These are phyloP conservation scores for Metridium senile DNA, from an alignment of 92 coral and sea anemone species.

Conservation along the genomic window DNA sequence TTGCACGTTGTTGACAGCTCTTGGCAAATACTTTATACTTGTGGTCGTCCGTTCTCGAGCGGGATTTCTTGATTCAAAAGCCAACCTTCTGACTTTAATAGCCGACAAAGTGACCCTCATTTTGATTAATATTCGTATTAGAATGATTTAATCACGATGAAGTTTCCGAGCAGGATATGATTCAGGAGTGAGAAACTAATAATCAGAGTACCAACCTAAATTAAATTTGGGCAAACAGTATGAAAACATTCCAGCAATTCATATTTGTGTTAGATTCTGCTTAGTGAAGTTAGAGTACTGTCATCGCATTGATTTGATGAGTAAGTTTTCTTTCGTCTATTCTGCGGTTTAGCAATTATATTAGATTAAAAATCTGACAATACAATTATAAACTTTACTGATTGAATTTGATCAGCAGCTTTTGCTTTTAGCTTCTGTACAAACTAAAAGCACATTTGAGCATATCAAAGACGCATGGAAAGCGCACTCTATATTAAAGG, in stretches of 20 bases:
- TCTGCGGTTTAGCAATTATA: slow-evolving; percentile 4
- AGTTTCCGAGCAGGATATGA: slow-evolving; percentile 26
- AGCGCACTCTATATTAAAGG: too few species aligned
- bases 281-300: too few species aligned
- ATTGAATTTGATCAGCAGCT: not conserved
- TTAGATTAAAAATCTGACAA: not conserved
- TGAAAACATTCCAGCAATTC: slow-evolving; percentile 28
- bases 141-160: slow-evolving; percentile 23
- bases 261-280: slow-evolving; percentile 4
- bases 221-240: slow-evolving; percentile 25
- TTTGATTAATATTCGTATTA: not conserved
- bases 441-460: too few species aligned
- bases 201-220: slow-evolving; percentile 17
- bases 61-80: not conserved
- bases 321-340: not conserved
- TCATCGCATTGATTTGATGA: not conserved
- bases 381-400: not conserved
- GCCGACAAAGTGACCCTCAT: not conserved
- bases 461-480: too few species aligned
- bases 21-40: slow-evolving; percentile 11
- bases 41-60: not conserved
- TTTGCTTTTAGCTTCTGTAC: not conserved
- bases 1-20: slow-evolving; percentile 19
- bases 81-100: not conserved
- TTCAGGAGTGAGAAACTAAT: not conserved